These are phyloP conservation scores for Agrenia bidenticulata DNA, from an alignment of 2,888 invertebrate genomes.

Conservation along the genomic window DNA sequence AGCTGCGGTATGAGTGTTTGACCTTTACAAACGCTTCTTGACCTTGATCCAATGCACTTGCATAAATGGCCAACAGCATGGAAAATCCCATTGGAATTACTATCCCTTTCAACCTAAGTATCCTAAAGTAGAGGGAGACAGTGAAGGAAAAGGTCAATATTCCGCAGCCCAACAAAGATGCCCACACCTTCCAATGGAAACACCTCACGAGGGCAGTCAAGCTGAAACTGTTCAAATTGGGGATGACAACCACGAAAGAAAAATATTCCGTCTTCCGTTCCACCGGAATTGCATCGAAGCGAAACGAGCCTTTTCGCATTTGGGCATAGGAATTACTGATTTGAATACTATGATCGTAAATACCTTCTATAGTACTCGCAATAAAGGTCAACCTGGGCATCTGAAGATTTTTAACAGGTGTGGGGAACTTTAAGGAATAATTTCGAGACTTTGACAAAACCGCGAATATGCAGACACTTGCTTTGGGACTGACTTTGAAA, in stretches of 20 bases:
- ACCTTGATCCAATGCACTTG: constrained; percentile 2
- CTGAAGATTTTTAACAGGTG: too few species aligned
- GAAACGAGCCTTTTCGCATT: background rate
- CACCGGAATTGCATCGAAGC: background rate
- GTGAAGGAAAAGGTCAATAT: background rate
- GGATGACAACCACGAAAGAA: background rate
- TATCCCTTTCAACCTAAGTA: background rate
- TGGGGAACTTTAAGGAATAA: background rate
- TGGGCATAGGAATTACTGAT: background rate
- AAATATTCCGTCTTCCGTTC: background rate
- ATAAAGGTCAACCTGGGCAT: background rate
- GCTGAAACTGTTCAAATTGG: background rate
- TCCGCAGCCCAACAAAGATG: background rate
- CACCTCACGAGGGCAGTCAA: background rate
- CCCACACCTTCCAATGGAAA: background rate
- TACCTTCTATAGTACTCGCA: background rate
- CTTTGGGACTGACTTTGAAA: background rate
- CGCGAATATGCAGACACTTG: background rate
- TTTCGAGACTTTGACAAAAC: background rate
- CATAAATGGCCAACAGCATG: background rate
- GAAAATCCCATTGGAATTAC: background rate
- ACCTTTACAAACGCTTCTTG: background rate
- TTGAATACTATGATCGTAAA: background rate
- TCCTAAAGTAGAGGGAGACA: background rate
- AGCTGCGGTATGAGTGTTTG: background rate